Evolutionary conservation across 2,797 vertebrate genomes (phyloP).

Genomic region (Phrynocephalus forsythii): DNA sequence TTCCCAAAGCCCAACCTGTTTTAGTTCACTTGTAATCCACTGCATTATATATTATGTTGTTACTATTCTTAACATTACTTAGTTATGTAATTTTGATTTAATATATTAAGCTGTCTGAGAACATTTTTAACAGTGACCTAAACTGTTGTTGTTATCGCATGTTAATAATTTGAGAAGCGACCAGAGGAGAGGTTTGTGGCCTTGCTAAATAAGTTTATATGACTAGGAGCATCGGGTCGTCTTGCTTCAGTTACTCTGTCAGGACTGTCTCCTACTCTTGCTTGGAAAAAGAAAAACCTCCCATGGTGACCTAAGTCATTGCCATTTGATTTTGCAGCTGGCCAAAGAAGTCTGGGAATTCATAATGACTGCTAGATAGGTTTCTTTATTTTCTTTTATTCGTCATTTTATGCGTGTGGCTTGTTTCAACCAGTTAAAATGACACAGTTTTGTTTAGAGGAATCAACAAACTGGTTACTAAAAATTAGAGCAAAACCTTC

Average conservation of each 20-base stretch:
- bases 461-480: neutral
- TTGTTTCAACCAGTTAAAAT: neutral
- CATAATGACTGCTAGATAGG: neutral
- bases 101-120: neutral
- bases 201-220: neutral
- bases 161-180: neutral
- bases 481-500: neutral
- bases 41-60: neutral
- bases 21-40: neutral
- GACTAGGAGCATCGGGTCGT: neutral
- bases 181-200: neutral
- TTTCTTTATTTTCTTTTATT: neutral
- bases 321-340: neutral
- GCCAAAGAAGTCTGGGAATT: neutral
- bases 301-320: neutral
- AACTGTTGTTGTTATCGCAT: neutral
- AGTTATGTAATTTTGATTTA: neutral
- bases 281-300: neutral
- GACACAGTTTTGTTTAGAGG: neutral
- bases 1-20: neutral
- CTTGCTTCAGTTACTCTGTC: neutral
- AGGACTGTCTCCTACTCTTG: neutral
- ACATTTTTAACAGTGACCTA: neutral
- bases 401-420: neutral
- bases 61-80: neutral